Conservation (phyloP, 2,797 vertebrate genomes). For the Premnoplex brunnescens region DNA sequence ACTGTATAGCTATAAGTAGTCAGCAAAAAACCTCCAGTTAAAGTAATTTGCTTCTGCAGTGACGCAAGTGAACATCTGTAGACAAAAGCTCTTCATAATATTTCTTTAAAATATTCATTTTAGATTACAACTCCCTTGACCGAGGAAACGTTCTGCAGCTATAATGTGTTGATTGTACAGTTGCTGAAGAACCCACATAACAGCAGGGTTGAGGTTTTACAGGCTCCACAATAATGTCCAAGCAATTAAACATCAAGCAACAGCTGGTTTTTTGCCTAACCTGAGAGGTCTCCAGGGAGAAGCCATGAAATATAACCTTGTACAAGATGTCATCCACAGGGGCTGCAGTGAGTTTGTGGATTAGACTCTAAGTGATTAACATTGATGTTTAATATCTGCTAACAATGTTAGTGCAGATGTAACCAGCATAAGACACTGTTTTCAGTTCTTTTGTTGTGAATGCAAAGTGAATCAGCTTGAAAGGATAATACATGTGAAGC, state of each 20-base stretch:
- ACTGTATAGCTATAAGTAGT: not conserved
- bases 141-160: conserved; percentile 19
- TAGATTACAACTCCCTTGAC: not conserved
- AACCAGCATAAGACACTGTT: not conserved
- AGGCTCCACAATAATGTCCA: conserved; percentile 43
- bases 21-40: not conserved
- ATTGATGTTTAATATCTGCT: not conserved
- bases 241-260: conserved; percentile 68
- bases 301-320: conserved; percentile 17
- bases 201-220: conserved; percentile 50
- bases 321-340: conserved; percentile 5
- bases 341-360: not conserved
- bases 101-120: conserved; percentile 10
- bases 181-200: conserved; percentile 56
- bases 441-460: not conserved
- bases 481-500: not conserved
- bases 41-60: not conserved
- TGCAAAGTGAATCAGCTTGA: not conserved
- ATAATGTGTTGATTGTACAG: conserved; percentile 10
- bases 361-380: conserved; percentile 5
- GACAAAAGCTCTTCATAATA: not conserved
- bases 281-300: conserved; percentile 35
- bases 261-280: conserved; percentile 1
- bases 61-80: not conserved
- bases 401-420: not conserved